Conservation (phyloP, 2,797 vertebrate genomes). For the Nothura maculosa region DNA sequence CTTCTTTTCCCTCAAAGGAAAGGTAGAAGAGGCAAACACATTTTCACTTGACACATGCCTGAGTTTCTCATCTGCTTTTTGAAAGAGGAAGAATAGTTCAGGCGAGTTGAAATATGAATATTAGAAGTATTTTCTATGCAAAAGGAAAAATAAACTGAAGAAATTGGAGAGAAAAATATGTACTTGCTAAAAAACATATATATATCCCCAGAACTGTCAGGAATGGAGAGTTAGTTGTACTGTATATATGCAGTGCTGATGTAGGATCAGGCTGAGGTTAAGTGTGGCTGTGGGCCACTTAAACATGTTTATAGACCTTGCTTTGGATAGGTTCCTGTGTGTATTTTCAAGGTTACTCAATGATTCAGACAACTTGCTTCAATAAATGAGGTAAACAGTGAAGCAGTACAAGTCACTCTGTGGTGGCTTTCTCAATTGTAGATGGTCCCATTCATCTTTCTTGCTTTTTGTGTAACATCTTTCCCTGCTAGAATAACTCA, state of each 20-base stretch:
- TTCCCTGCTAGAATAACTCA: background rate
- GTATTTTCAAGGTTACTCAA: background rate
- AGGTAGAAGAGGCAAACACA: background rate
- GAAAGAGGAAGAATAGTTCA: background rate
- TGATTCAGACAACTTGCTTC: background rate
- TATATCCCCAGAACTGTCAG: background rate
- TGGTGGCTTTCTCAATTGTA: background rate
- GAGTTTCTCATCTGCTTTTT: background rate
- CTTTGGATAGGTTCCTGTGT: background rate
- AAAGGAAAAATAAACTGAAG: background rate
- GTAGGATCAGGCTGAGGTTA: background rate
- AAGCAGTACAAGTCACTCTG: background rate
- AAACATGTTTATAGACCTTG: background rate
- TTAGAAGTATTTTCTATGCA: background rate
- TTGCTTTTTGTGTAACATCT: background rate
- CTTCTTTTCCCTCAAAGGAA: background rate
- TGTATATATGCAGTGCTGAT: background rate
- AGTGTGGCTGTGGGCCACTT: background rate
- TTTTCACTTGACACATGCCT: background rate
- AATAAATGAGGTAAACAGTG: background rate
- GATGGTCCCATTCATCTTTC: background rate
- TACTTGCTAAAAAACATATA: background rate
- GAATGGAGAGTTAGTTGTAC: background rate
- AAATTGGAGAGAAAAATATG: background rate
- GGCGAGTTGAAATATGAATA: background rate